A percentile compares a stretch with the other conserved stretches of the same genome.
Conservation (phyloP, 2,797 vertebrate species). For the Enteromius mattozi region DNA sequence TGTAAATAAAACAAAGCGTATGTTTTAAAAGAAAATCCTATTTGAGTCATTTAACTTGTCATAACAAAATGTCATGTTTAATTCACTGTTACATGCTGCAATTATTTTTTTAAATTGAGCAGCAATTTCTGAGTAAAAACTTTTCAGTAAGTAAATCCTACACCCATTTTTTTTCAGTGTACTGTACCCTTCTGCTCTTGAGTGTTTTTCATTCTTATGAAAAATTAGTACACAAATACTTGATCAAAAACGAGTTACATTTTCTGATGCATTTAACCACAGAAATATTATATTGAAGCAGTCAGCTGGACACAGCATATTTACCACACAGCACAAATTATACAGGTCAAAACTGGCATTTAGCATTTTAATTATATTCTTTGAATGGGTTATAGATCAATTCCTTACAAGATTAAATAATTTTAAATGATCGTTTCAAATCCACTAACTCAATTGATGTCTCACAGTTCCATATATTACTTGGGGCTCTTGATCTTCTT, state of each 20-base stretch:
- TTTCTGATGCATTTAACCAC: not conserved
- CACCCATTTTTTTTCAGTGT: not conserved
- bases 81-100: not conserved
- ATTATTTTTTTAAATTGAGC: not conserved
- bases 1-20: not conserved
- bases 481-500: not conserved
- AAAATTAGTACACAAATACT: not conserved
- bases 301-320: not conserved
- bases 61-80: not conserved
- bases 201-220: not conserved
- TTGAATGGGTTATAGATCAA: not conserved
- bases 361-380: not conserved
- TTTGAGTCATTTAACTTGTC: not conserved
- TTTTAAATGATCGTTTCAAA: not conserved
- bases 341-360: not conserved
- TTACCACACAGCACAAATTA: not conserved
- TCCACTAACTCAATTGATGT: not conserved
- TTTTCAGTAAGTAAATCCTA: not conserved
- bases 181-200: not conserved
- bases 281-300: not conserved
- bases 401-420: not conserved
- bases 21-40: not conserved
- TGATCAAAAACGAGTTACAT: not conserved
- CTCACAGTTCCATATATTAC: not conserved
- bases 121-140: not conserved